phyloP scores from a whole-genome alignment of 2,113 vertebrate species.

The Gymnogyps californianus region DNA sequence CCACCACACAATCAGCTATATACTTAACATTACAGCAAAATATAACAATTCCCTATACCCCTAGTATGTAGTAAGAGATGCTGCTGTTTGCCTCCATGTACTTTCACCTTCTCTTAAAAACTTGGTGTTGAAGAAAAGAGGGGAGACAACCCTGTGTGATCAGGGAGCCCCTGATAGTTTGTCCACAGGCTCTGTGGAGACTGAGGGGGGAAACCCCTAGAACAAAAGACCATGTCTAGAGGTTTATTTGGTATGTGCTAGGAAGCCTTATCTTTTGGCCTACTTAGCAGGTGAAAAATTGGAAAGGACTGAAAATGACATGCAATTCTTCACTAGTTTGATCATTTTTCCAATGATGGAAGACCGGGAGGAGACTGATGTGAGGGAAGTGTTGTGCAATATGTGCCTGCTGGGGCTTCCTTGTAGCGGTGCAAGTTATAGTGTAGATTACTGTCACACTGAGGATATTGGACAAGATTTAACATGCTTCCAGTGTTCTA shows the following conservation, averaged over 20 bases:
- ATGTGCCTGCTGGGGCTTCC: background rate
- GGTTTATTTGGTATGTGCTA: background rate
- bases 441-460: background rate
- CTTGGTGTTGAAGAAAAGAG: background rate
- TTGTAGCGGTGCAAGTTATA: background rate
- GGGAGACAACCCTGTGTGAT: background rate
- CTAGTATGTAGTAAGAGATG: background rate
- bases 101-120: background rate
- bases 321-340: background rate
- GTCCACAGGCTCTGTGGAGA: background rate
- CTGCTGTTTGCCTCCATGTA: background rate
- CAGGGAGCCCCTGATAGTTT: rapidly evolving
- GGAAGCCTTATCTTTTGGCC: background rate
- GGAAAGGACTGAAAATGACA: background rate
- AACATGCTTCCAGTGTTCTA: background rate
- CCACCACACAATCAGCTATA: background rate
- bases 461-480: background rate
- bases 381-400: background rate
- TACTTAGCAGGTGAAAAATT: background rate
- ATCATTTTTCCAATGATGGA: background rate
- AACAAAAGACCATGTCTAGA: background rate
- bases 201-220: rapidly evolving
- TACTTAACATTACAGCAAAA: background rate
- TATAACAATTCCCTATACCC: background rate
- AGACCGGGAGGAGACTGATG: background rate